Evolutionary conservation across 2,888 invertebrate genomes (phyloP).

Genomic region (Trypoxylon attenuatum): DNA sequence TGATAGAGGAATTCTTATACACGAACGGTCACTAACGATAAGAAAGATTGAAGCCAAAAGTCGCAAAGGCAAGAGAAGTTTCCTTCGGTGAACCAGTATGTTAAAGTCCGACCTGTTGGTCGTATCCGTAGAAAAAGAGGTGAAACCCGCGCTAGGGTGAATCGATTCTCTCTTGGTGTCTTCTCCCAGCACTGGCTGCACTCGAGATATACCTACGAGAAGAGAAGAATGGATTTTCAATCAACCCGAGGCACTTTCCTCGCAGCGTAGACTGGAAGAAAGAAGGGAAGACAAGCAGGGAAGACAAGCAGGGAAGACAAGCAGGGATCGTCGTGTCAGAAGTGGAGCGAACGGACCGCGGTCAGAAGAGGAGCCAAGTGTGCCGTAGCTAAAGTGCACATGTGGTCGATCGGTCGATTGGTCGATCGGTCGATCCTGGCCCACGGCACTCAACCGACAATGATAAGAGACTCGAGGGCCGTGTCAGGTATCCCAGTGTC

Average conservation of each 20-base stretch:
- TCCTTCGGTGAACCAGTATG: background rate
- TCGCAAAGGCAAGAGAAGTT: background rate
- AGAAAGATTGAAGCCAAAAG: background rate
- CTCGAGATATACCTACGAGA: constrained; percentile 38
- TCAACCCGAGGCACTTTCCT: constrained; percentile 19
- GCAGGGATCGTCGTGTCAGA: background rate
- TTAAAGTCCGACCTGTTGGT: constrained; percentile 30
- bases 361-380: background rate
- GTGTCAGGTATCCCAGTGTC: background rate
- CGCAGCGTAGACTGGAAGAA: background rate
- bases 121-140: constrained; percentile 9
- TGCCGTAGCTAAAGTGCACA: background rate
- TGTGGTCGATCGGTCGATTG: background rate
- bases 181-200: constrained; percentile 11
- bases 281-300: constrained; percentile 8
- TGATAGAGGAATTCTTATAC: too few relatives aligned
- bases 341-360: background rate
- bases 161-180: constrained; percentile 25
- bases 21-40: too few relatives aligned
- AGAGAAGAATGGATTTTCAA: constrained; percentile 48
- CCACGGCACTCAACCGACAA: background rate
- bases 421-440: background rate
- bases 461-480: background rate
- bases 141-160: constrained; percentile 31
- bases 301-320: constrained; percentile 1